Percentiles rank a stretch among this genome's conserved stretches.
Conservation (phyloP, 2,888 invertebrate genomes). For the Branchipolynoe longqiensis region DNA sequence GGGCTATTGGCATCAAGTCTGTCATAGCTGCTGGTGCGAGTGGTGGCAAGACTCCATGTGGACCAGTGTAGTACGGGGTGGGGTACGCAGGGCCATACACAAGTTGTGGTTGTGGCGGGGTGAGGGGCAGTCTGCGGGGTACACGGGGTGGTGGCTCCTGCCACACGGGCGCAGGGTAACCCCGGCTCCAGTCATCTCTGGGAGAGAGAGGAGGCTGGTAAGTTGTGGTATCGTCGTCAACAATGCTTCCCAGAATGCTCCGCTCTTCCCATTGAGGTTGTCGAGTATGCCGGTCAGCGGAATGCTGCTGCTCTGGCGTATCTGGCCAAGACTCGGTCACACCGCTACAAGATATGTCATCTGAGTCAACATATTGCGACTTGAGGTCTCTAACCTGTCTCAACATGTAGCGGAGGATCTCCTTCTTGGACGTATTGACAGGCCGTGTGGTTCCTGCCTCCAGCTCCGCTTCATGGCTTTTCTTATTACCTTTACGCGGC, state of each 20-base stretch:
- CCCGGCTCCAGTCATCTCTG: not conserved
- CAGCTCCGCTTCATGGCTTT: not conserved
- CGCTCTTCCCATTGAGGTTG: too few relatives aligned
- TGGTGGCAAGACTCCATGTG: conserved; percentile 6
- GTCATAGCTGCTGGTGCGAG: not conserved
- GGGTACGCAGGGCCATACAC: not conserved
- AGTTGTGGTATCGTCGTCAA: not conserved
- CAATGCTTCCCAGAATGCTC: too few relatives aligned
- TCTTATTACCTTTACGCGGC: too few relatives aligned
- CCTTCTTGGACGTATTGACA: conserved; percentile 39
- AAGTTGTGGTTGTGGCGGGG: not conserved
- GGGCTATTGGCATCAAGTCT: not conserved
- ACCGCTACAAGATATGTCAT: not conserved
- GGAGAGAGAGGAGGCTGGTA: not conserved
- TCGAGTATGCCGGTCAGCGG: too few relatives aligned
- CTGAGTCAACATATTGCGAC: conserved; percentile 40
- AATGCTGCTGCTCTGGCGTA: not conserved
- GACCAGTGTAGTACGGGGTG: conserved; percentile 30
- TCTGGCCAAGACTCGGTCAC: not conserved
- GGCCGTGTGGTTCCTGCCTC: not conserved
- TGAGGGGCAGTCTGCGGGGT: conserved; percentile 6
- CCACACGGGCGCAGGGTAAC: too few relatives aligned
- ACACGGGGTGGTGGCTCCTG: not conserved
- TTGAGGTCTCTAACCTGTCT: conserved; percentile 58
- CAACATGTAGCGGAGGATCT: conserved; percentile 61